Evolutionary conservation across 2,797 vertebrate genomes (phyloP).

Genomic region (Tauraco hartlaubi): DNA sequence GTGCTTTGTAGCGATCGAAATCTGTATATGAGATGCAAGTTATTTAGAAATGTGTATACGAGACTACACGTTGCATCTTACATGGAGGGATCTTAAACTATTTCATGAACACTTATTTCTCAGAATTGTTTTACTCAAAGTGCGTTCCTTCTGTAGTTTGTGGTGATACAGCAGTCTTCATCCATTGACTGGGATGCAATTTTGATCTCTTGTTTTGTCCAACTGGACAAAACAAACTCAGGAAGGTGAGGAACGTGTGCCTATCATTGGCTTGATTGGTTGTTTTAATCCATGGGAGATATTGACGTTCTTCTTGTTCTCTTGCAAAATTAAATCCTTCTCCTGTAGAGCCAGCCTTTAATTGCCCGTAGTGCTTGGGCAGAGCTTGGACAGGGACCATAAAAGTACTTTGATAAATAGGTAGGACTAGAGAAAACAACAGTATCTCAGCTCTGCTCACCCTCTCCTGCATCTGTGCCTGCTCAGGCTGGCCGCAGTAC

Average conservation of each 20-base stretch:
- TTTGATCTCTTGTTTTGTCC: neutral
- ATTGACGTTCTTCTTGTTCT: neutral
- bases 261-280: neutral
- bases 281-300: neutral
- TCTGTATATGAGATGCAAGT: neutral
- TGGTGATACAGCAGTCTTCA: neutral
- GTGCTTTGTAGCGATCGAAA: neutral
- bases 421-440: neutral
- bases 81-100: neutral
- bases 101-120: neutral
- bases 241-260: neutral
- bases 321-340: neutral
- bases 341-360: neutral
- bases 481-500: neutral
- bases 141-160: neutral
- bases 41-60: neutral
- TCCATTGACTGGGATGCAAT: neutral
- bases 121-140: neutral
- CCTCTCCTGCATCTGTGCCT: neutral
- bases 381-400: neutral
- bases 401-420: neutral
- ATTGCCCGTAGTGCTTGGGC: neutral
- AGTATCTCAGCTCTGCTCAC: neutral
- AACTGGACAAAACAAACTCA: neutral
- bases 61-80: fast-evolving